A percentile compares a stretch with the other conserved stretches of the same genome.
phyloP scores from a whole-genome alignment of 1,140 invertebrate species.

The Drosophila dunni region DNA sequence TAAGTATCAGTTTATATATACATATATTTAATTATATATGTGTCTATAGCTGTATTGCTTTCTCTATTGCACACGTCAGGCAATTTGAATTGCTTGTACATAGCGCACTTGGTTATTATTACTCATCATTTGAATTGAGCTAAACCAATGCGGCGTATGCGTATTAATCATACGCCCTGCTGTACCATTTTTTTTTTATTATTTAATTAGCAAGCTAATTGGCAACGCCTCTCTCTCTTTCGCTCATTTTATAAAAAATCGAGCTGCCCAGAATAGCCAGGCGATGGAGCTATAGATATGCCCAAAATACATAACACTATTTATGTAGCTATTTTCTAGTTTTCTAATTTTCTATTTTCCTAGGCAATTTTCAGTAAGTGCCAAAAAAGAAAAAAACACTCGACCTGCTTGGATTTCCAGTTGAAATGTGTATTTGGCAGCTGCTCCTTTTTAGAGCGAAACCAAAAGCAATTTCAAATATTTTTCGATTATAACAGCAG shows the following conservation, averaged over 20 bases:
- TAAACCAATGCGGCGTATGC: conserved; percentile 53
- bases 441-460: conserved; percentile 46
- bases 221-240: conserved; percentile 57
- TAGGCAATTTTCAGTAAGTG: conserved; percentile 4
- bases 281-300: conserved; percentile 48
- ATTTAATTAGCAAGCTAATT: conserved; percentile 83
- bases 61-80: conserved; percentile 31
- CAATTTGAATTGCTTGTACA: conserved; percentile 23
- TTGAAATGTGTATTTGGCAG: conserved; percentile 39
- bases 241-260: conserved; percentile 6
- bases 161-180: conserved; percentile 50
- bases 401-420: conserved; percentile 9
- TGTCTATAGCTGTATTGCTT: not conserved
- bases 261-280: conserved; percentile 48
- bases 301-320: conserved; percentile 17
- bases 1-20: conserved; percentile 11
- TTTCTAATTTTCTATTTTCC: not conserved
- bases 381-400: not conserved
- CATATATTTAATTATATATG: not conserved
- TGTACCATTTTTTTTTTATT: conserved; percentile 67
- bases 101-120: conserved; percentile 51
- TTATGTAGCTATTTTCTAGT: conserved; percentile 5
- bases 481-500: conserved; percentile 63
- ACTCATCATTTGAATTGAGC: conserved; percentile 64
- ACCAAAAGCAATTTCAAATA: conserved; percentile 28